These are phyloP conservation scores for Mylabris phalerata DNA, from an alignment of 1,140 invertebrate species.

Conservation along the genomic window DNA sequence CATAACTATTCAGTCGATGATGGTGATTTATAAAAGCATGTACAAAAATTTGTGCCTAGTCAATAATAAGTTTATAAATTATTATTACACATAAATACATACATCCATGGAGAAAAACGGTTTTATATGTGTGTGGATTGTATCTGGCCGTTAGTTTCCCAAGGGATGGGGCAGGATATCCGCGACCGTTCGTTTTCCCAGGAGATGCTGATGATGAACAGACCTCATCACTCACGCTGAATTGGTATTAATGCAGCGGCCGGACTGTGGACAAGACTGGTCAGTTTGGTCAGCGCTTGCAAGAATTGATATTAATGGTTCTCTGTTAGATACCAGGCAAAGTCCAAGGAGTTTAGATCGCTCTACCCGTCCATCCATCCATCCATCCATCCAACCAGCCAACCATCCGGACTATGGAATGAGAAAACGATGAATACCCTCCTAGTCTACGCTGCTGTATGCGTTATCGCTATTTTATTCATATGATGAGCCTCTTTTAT, in stretches of 20 bases:
- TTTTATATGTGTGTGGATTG: slow-evolving; percentile 17
- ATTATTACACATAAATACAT: not conserved
- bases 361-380: not conserved
- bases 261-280: slow-evolving; percentile 34
- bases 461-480: slow-evolving; percentile 39
- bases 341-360: slow-evolving; percentile 22
- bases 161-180: slow-evolving; percentile 25
- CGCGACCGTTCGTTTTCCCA: slow-evolving; percentile 19
- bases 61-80: not conserved
- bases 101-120: not conserved
- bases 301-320: slow-evolving; percentile 41
- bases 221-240: slow-evolving; percentile 38
- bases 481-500: slow-evolving; percentile 34
- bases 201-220: slow-evolving; percentile 36
- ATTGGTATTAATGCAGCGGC: slow-evolving; percentile 41
- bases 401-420: too few relatives aligned
- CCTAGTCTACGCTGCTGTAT: slow-evolving; percentile 12
- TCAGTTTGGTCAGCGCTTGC: slow-evolving; percentile 28
- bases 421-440: slow-evolving; percentile 13
- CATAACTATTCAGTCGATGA: not conserved
- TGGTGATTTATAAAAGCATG: not conserved
- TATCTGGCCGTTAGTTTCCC: slow-evolving; percentile 17
- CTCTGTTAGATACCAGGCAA: slow-evolving; percentile 11
- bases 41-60: not conserved
- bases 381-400: too few relatives aligned